Evolutionary conservation across 1,140 invertebrate genomes (phyloP), one percentile per base, ranked within the genome.

Genomic region (Lepidotrigona ventralis): DNA sequence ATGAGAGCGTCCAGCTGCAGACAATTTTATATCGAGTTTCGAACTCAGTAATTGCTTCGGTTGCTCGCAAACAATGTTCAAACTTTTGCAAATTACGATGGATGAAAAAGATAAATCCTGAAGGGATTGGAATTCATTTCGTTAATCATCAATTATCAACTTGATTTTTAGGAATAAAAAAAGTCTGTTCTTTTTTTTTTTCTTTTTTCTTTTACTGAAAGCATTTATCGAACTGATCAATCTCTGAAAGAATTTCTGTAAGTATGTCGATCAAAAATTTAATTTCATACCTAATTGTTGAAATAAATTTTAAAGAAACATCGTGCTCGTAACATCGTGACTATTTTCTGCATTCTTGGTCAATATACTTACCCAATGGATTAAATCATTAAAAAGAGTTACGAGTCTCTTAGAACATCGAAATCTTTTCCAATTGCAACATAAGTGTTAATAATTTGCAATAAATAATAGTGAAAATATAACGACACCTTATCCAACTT

Each of bases 241-340:
- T 46, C 9, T 46, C 39, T 46, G 6, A 46, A 46, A 39, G 39
- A 39, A 60, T 1, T 60, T 60, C 2, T 60, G 11, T 23, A 12
- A 60, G 1, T 14, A n/a, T n/a, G 14, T 14, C 5, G 4, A n/a
- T 0, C 0, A n/a, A 23, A 60, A n/a, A 60, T 23, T n/a, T n/a
- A 14, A 60, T 14, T 4, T 12, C 12, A 5, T 14, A n/a, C 5
- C 23, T 60, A n/a, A 60, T 12, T 60, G 23, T 23, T 23, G 23
- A 60, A 11, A 1, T 23, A 60, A 23, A 12, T 60, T 60, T n/a
- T n/a, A 14, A 11, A n/a, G 12, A 60, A n/a, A 4, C 23, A 33
- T 33, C 21, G 23, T 4, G 23, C 23, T 4, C 11, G 56, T 58
- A 58, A 23, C 1, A 58, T 58, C 14, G 14, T n/a, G 12, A 14